Evolutionary conservation across 2,113 vertebrate species (phyloP).

Genomic region (Noctilio leporinus): DNA sequence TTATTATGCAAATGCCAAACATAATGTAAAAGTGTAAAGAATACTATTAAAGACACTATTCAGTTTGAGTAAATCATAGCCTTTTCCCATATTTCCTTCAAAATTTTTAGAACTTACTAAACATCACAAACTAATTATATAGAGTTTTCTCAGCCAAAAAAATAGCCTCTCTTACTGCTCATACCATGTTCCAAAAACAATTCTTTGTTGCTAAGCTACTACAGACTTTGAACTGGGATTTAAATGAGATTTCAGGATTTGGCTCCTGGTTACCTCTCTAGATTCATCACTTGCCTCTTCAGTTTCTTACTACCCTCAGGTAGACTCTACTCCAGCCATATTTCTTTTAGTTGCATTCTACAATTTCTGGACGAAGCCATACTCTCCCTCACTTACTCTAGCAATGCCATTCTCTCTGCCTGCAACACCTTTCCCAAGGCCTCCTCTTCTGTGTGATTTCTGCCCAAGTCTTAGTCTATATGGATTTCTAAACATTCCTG

Average conservation of each 20-base stretch:
- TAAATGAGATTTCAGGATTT: neutral
- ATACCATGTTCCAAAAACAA: neutral
- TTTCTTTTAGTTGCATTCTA: neutral
- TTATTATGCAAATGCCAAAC: slow-evolving; percentile 29
- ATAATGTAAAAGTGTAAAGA: neutral
- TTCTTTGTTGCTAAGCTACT: neutral
- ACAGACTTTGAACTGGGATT: neutral
- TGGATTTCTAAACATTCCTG: neutral
- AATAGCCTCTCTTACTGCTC: neutral
- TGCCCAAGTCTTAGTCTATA: neutral
- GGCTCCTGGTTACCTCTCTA: neutral
- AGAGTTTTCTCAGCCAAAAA: neutral
- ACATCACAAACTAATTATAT: neutral
- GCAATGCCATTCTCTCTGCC: neutral
- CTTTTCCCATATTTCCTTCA: neutral
- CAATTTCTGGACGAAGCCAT: neutral
- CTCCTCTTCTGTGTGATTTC: neutral
- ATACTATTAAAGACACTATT: neutral
- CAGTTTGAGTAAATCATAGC: neutral
- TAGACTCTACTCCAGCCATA: neutral
- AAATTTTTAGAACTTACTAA: neutral
- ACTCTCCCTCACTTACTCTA: neutral
- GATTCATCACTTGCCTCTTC: neutral
- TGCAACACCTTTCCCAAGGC: neutral
- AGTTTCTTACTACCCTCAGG: neutral